These are phyloP conservation scores for Chirona hameri DNA, from an alignment of 2,888 invertebrate species.

Conservation along the genomic window DNA sequence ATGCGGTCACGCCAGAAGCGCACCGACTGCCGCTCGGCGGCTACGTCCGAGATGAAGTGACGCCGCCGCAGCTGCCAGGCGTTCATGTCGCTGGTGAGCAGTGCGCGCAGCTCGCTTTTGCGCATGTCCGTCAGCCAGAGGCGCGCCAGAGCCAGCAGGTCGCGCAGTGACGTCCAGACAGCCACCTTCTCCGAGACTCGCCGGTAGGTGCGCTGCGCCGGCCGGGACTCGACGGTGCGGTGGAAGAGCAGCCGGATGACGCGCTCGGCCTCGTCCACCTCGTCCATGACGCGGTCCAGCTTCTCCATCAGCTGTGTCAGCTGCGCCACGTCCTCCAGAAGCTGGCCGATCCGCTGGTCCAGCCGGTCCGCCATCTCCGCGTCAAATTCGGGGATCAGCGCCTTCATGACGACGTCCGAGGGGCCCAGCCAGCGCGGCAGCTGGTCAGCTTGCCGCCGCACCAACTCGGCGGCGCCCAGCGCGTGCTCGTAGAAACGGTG, in stretches of 20 bases:
- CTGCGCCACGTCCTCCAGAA: background rate
- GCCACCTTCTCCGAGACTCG: background rate
- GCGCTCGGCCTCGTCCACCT: background rate
- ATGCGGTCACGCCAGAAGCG: slow-evolving; percentile 6
- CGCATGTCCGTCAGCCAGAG: background rate
- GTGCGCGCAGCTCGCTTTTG: background rate
- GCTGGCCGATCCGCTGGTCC: background rate
- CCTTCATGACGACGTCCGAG: slow-evolving; percentile 10
- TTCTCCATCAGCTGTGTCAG: background rate
- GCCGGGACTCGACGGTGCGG: background rate
- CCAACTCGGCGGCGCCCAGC: background rate
- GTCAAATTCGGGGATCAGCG: background rate
- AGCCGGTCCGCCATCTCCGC: background rate
- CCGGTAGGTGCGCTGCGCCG: background rate
- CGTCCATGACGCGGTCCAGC: background rate
- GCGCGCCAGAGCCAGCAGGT: background rate
- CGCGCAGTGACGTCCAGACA: background rate
- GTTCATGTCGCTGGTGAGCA: background rate
- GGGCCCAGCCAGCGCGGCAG: background rate
- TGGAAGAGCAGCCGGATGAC: background rate
- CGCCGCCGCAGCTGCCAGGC: background rate
- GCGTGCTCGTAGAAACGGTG: background rate
- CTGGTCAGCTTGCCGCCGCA: background rate
- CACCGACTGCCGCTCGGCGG: background rate
- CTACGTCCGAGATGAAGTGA: background rate